Base-by-base conservation (phyloP, 2,888 invertebrate genomes). In the Acronicta aceris region DNA sequence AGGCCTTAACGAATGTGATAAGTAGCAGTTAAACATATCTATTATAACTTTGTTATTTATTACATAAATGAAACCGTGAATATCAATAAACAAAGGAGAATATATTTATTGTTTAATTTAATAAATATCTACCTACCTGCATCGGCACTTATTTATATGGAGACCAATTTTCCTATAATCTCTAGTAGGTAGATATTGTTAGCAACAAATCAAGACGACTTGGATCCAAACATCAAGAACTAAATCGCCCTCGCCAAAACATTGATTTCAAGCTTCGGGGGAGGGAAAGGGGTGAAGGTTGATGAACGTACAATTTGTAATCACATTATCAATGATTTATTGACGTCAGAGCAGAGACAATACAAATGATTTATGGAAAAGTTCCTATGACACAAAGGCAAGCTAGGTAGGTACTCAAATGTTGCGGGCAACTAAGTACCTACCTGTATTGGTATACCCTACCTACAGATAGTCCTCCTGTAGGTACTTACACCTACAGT, bases 1-100 rank as follows among this genome's bases (percentile, higher is more conserved):
- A 60, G 36, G 58, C 73, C 72, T 64, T 47, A 54, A 59, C 41
- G 60, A 75, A 76, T 78, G 78, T 76, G 72, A 76, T 78, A 71
- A 65, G 59, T 78, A 76, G 67, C 65, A 64, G 52, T 62, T 58
- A 71, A 61, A 53, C n/a, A 65, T 61, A 64, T 59, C 49, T 59
- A 21, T 21, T 21, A 65, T 61, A 69, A 55, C 59, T 67, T 71
- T 67, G 66, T 71, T 76, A 74, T 71, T 78, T 71, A 76, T 67
- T 76, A 59, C 65, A 62, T 61, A 64, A 53, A 61, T 62, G n/a
- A 55, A 65, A 56, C 42, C 49, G 47, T 64, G 59, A 74, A 55
- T 58, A 65, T 67, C 45, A 74, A 71, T 74, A 74, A 74, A 74
- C 36, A 45, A 54, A 65, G 38, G 38, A 64, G 47, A 58, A 53